Evolutionary conservation across 2,797 vertebrate species (phyloP).

Genomic region (Gymnopithys bicolor): DNA sequence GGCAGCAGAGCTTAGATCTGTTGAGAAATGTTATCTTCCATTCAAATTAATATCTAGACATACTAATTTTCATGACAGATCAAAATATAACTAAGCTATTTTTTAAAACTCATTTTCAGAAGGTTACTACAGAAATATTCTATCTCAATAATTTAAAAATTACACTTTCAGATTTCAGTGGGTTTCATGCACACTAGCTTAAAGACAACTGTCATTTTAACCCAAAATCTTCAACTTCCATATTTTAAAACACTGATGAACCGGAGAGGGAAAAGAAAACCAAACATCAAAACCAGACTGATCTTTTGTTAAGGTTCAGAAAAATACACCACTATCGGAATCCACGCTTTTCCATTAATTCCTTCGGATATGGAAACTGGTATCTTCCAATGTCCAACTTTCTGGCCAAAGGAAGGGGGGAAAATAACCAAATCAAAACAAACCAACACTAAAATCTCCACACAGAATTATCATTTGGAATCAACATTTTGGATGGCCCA

Average conservation of each 20-base stretch:
- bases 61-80: not conserved
- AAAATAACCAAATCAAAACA: not conserved
- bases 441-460: not conserved
- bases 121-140: not conserved
- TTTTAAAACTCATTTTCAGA: not conserved
- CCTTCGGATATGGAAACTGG: not conserved
- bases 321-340: not conserved
- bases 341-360: not conserved
- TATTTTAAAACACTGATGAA: not conserved
- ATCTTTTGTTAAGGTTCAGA: not conserved
- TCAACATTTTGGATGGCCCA: not conserved
- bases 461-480: not conserved
- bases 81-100: not conserved
- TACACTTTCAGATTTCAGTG: not conserved
- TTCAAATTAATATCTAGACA: not conserved
- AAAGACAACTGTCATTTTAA: not conserved
- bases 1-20: not conserved
- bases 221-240: not conserved
- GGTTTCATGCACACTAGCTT: not conserved
- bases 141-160: not conserved
- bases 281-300: not conserved
- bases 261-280: not conserved
- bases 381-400: not conserved
- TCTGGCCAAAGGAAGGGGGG: not conserved
- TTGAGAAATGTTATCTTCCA: slow-evolving; percentile 3